A percentile compares a stretch with the other conserved stretches of the same genome.
These are phyloP conservation scores for Xestobium rufovillosum DNA, from an alignment of 2,888 invertebrate species.

Conservation along the genomic window DNA sequence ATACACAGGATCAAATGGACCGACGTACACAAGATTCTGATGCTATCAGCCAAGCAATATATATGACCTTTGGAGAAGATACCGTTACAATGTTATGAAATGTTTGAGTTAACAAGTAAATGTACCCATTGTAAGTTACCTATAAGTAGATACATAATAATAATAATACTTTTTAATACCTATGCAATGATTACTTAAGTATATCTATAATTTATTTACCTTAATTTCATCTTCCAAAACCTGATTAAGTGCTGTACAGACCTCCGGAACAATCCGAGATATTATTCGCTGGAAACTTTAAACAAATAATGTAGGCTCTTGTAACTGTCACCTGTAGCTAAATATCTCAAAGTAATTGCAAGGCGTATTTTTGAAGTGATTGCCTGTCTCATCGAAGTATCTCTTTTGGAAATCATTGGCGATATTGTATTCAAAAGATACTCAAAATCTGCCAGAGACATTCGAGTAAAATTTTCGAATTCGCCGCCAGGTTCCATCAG, in stretches of 20 bases:
- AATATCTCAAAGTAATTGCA: slow-evolving; percentile 13
- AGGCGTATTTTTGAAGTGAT: slow-evolving; percentile 17
- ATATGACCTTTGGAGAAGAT: too few species aligned
- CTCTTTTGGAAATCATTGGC: slow-evolving; percentile 15
- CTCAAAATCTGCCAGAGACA: slow-evolving; percentile 17
- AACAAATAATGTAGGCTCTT: slow-evolving; percentile 14
- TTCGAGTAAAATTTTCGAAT: slow-evolving; percentile 15
- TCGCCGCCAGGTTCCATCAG: slow-evolving; percentile 9
- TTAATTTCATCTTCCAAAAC: slow-evolving; percentile 18
- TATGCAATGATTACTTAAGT: too few species aligned
- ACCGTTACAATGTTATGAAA: too few species aligned
- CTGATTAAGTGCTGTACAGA: slow-evolving; percentile 15
- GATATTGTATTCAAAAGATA: slow-evolving; percentile 16
- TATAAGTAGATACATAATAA: too few species aligned
- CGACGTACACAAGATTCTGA: too few species aligned
- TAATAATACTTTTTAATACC: too few species aligned
- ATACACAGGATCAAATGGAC: too few species aligned
- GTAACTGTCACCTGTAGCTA: slow-evolving; percentile 13
- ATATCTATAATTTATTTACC: too few species aligned
- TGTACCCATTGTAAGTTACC: too few species aligned
- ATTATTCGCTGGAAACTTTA: slow-evolving; percentile 17
- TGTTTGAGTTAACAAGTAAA: too few species aligned
- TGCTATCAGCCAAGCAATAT: too few species aligned
- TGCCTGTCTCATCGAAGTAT: slow-evolving; percentile 14
- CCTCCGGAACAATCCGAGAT: slow-evolving; percentile 18